A percentile compares a stretch with the other conserved stretches of the same genome.
Conservation (phyloP, 2,113 vertebrate species). For the Limnothrissa miodon region DNA sequence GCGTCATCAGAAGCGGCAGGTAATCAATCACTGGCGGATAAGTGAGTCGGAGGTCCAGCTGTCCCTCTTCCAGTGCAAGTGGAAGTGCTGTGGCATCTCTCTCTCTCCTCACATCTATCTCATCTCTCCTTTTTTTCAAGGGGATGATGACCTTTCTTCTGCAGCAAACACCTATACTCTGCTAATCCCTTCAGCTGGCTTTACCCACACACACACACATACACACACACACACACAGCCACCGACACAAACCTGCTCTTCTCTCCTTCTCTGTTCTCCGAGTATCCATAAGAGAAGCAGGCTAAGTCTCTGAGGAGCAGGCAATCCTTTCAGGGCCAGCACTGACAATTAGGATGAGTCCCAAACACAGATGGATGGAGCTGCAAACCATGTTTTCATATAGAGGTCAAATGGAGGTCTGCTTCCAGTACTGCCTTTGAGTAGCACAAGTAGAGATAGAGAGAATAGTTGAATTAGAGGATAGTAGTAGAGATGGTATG, state of each 20-base stretch:
- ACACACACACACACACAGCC: background rate
- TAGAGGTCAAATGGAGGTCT: background rate
- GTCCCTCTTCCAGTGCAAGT: no score
- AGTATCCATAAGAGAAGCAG: no score
- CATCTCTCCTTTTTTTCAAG: background rate
- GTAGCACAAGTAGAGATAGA: background rate
- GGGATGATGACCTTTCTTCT: constrained; percentile 6
- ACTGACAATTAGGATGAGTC: background rate
- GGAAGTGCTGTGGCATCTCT: background rate
- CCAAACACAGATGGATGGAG: background rate
- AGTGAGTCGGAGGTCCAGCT: background rate
- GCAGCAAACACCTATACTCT: constrained; percentile 4
- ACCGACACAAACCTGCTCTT: background rate
- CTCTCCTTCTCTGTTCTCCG: no score
- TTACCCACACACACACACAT: background rate
- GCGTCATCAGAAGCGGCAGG: background rate
- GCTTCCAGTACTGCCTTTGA: background rate
- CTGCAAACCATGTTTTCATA: background rate
- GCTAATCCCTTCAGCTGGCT: constrained; percentile 22
- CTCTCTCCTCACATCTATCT: no score
- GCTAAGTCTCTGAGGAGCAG: constrained; percentile 17
- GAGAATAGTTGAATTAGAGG: no score
- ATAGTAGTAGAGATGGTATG: no score
- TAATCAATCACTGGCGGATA: background rate
- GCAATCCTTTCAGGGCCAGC: constrained; percentile 2